Conservation (phyloP, 23 tunicate species). For the Halocynthia roretzi region DNA sequence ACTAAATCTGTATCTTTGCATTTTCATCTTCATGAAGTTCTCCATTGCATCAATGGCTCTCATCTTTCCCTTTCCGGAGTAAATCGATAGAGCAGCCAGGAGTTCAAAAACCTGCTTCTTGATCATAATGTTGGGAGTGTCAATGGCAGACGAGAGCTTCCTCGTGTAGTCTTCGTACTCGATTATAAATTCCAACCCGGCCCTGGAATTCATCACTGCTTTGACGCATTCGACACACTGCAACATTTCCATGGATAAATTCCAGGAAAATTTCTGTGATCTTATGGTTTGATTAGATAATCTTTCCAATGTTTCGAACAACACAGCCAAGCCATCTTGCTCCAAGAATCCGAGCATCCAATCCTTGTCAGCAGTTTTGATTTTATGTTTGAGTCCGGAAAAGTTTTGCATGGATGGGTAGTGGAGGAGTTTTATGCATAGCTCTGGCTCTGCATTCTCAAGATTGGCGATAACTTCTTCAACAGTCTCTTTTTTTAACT, state of each 20-base stretch:
- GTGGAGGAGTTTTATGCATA: constrained; percentile 83
- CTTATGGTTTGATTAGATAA: constrained; percentile 36
- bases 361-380: constrained; percentile 45
- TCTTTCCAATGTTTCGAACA: constrained; percentile 75
- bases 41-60: constrained; percentile 91
- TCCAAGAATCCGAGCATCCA: constrained; percentile 96
- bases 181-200: constrained; percentile 82
- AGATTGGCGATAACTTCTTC: constrained; percentile 77
- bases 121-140: constrained; percentile 82
- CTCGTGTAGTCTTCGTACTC: constrained; percentile 79
- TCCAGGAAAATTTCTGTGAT: constrained; percentile 31
- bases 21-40: constrained; percentile 61
- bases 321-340: constrained; percentile 82
- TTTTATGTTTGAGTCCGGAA: constrained; percentile 79
- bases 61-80: constrained; percentile 56
- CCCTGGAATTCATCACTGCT: constrained; percentile 87
- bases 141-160: constrained; percentile 67
- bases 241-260: constrained; percentile 79
- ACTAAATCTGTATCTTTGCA: constrained; percentile 82
- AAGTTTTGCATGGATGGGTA: constrained; percentile 91
- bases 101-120: constrained; percentile 94
- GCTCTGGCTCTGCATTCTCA: constrained; percentile 89
- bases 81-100: constrained; percentile 91
- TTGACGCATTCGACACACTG: constrained; percentile 95
- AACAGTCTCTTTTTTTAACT: constrained; percentile 53